These are phyloP conservation scores for Ibycter americanus DNA, from an alignment of 2,797 vertebrate genomes.

Conservation along the genomic window DNA sequence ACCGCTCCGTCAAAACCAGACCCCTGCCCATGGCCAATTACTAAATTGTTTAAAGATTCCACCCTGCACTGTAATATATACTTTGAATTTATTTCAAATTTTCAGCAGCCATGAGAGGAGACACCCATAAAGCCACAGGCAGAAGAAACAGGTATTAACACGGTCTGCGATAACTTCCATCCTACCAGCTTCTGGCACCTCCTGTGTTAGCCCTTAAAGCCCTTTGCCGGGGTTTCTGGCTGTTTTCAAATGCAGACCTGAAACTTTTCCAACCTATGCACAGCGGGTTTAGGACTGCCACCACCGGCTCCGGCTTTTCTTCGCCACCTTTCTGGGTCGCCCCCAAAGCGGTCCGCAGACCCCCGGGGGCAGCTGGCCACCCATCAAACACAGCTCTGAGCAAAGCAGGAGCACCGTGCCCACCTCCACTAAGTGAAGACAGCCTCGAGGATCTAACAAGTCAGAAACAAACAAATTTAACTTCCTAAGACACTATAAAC, in stretches of 20 bases:
- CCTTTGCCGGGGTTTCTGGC: background rate
- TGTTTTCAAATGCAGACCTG: fast-evolving
- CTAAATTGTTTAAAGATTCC: background rate
- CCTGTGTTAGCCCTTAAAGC: background rate
- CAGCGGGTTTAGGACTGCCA: fast-evolving
- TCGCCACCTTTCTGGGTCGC: background rate
- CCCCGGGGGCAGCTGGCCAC: fast-evolving
- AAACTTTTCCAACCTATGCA: fast-evolving
- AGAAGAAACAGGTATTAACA: background rate
- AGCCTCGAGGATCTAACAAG: background rate
- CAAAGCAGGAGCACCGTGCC: background rate
- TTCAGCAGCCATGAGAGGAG: background rate
- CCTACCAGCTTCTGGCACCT: background rate
- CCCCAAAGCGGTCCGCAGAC: background rate
- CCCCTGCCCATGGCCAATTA: background rate
- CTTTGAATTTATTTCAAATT: background rate
- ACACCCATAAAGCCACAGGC: background rate
- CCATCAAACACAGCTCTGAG: fast-evolving
- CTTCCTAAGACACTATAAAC: background rate
- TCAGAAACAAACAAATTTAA: background rate
- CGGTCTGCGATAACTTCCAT: background rate
- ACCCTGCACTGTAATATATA: background rate
- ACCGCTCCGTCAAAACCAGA: background rate
- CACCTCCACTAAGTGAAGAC: background rate
- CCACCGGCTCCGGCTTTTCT: too few relatives aligned